Percentiles rank a stretch among this genome's conserved stretches.
Evolutionary conservation across 2,888 invertebrate species (phyloP).

Genomic region (Meiosimyza platycephala): DNA sequence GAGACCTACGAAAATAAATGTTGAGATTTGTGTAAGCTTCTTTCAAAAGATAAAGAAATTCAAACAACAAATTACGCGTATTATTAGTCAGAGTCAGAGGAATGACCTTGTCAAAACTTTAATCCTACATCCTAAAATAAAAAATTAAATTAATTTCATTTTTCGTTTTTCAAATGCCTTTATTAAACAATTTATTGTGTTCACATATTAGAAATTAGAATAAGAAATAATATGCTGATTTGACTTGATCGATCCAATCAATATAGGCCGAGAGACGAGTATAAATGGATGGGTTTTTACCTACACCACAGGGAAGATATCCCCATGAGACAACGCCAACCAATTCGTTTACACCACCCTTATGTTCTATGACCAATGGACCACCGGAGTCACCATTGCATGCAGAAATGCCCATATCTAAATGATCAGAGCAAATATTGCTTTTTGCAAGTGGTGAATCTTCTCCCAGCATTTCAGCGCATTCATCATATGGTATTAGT

Average conservation of each 20-base stretch:
- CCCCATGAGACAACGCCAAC: constrained; percentile 70
- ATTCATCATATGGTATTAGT: constrained; percentile 53
- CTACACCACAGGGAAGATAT: constrained; percentile 66
- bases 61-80: too few species aligned
- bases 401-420: constrained; percentile 65
- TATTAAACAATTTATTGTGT: constrained; percentile 2
- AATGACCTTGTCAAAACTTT: too few species aligned
- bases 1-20: too few species aligned
- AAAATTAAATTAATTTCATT: too few species aligned
- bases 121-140: too few species aligned
- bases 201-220: constrained; percentile 42
- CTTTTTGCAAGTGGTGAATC: constrained; percentile 53
- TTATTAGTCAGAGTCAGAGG: too few species aligned
- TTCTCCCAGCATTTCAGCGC: constrained; percentile 51
- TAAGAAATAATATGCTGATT: constrained; percentile 53
- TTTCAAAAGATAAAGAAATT: too few species aligned
- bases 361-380: constrained; percentile 57
- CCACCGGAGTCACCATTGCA: constrained; percentile 67
- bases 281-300: constrained; percentile 67
- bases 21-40: too few species aligned
- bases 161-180: background rate
- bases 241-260: constrained; percentile 62
- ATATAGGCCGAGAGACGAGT: constrained; percentile 66
- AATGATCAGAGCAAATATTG: constrained; percentile 69
- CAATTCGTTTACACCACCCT: constrained; percentile 51